Evolutionary conservation across 2,797 vertebrate genomes (phyloP).

Genomic region (Myotis findleyi): DNA sequence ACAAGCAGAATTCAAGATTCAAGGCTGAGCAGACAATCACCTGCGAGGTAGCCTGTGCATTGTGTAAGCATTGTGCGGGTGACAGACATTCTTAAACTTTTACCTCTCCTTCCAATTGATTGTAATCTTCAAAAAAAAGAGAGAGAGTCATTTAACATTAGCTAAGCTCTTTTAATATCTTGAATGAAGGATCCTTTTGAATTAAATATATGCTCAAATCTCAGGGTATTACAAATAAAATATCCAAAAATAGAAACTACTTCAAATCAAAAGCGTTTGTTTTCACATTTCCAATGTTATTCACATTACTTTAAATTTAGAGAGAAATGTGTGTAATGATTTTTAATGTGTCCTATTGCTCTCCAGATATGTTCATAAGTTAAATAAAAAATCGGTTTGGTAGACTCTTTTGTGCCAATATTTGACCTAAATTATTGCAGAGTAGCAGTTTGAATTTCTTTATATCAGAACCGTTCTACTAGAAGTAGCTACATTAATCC

Average conservation of each 20-base stretch:
- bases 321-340: neutral
- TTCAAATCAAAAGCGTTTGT: slow-evolving; percentile 8
- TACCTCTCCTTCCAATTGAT: neutral
- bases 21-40: slow-evolving; percentile 18
- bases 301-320: neutral
- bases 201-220: neutral
- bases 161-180: neutral
- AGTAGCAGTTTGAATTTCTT: neutral
- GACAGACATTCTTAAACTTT: neutral
- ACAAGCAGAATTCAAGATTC: slow-evolving; percentile 44
- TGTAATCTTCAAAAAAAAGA: neutral
- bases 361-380: neutral
- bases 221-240: neutral
- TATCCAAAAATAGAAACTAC: neutral
- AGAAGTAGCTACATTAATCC: neutral
- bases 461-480: neutral
- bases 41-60: neutral
- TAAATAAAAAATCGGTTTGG: neutral
- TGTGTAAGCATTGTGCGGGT: neutral
- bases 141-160: neutral
- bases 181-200: slow-evolving; percentile 27
- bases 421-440: slow-evolving; percentile 35
- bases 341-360: neutral
- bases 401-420: neutral
- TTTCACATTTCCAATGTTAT: neutral